Evolutionary conservation across 2,888 invertebrate genomes (phyloP).

Genomic region (Agrenia bidenticulata): DNA sequence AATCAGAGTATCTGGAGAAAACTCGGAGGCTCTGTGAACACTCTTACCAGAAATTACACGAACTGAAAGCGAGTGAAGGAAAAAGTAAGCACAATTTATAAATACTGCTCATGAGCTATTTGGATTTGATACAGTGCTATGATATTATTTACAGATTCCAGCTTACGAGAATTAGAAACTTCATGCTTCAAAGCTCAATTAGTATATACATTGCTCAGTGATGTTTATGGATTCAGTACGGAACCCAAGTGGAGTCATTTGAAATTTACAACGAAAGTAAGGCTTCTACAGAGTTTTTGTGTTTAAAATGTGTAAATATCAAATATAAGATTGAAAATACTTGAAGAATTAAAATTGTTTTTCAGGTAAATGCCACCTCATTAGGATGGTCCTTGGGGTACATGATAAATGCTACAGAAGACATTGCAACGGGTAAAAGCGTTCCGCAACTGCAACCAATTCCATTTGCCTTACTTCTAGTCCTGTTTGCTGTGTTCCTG

Average conservation of each 20-base stretch:
- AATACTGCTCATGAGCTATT: too few species aligned
- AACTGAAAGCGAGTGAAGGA: constrained; percentile 13
- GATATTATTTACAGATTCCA: background rate
- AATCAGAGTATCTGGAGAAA: constrained; percentile 49
- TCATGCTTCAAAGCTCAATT: constrained; percentile 56
- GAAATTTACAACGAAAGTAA: constrained; percentile 56
- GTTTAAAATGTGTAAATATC: too few species aligned
- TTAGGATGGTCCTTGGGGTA: constrained; percentile 60
- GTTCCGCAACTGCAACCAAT: constrained; percentile 45
- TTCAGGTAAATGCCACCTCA: constrained; percentile 55
- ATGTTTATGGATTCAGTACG: constrained; percentile 57
- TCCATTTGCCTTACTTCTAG: constrained; percentile 48
- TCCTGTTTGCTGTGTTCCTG: constrained; percentile 50
- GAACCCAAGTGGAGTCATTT: constrained; percentile 55
- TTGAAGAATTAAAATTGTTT: too few species aligned
- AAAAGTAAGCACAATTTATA: constrained; percentile 10
- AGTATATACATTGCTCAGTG: constrained; percentile 55
- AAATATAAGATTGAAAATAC: too few species aligned
- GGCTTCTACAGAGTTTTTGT: too few species aligned
- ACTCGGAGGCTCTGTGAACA: constrained; percentile 53
- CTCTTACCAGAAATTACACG: constrained; percentile 40
- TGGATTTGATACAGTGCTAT: too few species aligned
- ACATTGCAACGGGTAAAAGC: constrained; percentile 54
- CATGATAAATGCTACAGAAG: constrained; percentile 58
- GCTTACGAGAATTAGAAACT: constrained; percentile 13